Conservation (phyloP, 1,140 invertebrate species). For the Plectrocnemia conspersa region DNA sequence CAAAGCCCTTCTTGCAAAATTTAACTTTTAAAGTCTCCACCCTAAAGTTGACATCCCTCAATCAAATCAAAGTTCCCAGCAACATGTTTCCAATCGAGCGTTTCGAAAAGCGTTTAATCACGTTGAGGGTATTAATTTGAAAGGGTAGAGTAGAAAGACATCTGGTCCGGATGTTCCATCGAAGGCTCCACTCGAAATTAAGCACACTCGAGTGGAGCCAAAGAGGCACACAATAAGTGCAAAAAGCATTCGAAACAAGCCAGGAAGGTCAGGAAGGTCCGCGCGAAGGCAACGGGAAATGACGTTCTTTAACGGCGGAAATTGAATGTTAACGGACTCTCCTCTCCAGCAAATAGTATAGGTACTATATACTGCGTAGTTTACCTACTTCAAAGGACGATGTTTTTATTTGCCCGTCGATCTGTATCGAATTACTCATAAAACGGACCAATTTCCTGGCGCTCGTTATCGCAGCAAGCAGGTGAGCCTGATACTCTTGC, state of each 20-base stretch:
- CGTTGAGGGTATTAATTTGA: too few species aligned
- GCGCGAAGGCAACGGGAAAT: conserved; percentile 25
- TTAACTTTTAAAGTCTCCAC: too few species aligned
- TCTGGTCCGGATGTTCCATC: conserved; percentile 21
- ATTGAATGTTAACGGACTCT: conserved; percentile 35
- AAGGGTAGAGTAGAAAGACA: conserved; percentile 12
- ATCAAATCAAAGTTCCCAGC: too few species aligned
- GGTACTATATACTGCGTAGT: too few species aligned
- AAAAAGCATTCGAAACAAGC: conserved; percentile 1
- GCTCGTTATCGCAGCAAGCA: conserved; percentile 5
- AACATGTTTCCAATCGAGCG: too few species aligned
- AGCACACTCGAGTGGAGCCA: too few species aligned
- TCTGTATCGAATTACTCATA: conserved; percentile 36
- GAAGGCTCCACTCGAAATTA: conserved; percentile 18
- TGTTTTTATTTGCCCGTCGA: conserved; percentile 33
- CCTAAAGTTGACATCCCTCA: too few species aligned
- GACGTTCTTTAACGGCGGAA: conserved; percentile 35
- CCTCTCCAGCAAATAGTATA: conserved; percentile 1
- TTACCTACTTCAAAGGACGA: background rate
- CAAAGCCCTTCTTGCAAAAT: too few species aligned
- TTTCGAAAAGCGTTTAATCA: too few species aligned
- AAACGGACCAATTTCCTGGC: conserved; percentile 35
- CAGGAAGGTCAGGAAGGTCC: background rate
- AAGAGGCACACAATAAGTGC: background rate
- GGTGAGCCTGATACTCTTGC: too few species aligned